Conservation (phyloP, 1,140 invertebrate genomes). For the Heterodera schachtii region DNA sequence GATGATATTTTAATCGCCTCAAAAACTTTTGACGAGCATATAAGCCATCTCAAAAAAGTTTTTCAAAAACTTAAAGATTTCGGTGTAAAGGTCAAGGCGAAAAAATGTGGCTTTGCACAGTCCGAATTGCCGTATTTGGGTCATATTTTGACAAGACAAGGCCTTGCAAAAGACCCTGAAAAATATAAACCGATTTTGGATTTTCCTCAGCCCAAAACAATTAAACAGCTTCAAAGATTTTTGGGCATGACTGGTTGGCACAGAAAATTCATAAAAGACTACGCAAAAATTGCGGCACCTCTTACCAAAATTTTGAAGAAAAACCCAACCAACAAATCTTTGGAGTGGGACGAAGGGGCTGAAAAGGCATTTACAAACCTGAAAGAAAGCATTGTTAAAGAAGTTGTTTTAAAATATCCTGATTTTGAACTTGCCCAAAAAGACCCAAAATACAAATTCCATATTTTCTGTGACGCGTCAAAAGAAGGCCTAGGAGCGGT, state of each 20-base stretch:
- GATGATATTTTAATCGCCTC: constrained; percentile 58
- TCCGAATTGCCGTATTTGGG: constrained; percentile 65
- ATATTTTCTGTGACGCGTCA: constrained; percentile 15
- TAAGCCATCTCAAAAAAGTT: constrained; percentile 42
- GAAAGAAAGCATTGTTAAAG: constrained; percentile 54
- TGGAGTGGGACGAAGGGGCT: constrained; percentile 63
- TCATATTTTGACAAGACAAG: constrained; percentile 60
- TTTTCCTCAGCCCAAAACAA: constrained; percentile 57
- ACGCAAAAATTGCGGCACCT: constrained; percentile 60
- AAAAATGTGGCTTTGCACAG: constrained; percentile 54
- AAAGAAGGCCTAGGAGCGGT: constrained; percentile 22
- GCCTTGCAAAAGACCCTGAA: constrained; percentile 63
- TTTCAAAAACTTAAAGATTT: constrained; percentile 43
- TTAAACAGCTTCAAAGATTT: constrained; percentile 66
- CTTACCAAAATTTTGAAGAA: constrained; percentile 67
- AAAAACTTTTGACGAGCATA: constrained; percentile 32
- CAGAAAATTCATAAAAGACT: constrained; percentile 65
- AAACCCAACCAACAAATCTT: constrained; percentile 48
- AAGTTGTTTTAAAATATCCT: constrained; percentile 34
- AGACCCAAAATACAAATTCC: constrained; percentile 1
- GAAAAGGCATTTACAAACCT: constrained; percentile 64
- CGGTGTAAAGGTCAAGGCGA: constrained; percentile 51
- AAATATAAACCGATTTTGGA: constrained; percentile 64
- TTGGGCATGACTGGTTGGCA: constrained; percentile 68
- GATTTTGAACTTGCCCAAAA: constrained; percentile 17